Conservation (phyloP, 2,797 vertebrate species). For the Emydoidea blandingii region DNA sequence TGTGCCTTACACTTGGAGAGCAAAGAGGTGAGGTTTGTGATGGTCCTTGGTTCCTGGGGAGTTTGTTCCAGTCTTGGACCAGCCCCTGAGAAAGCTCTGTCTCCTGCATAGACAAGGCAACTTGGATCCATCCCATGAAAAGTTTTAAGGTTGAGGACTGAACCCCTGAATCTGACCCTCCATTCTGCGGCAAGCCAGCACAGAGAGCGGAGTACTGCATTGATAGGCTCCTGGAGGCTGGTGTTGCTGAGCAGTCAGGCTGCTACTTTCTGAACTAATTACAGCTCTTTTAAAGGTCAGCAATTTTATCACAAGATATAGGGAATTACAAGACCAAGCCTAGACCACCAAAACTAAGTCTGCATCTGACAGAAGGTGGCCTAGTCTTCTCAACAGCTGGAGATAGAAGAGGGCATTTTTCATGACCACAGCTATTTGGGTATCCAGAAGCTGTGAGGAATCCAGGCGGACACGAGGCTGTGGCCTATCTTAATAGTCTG, state of each 20-base stretch:
- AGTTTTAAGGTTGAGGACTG: background rate
- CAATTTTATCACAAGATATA: background rate
- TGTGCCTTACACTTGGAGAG: background rate
- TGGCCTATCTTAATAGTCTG: background rate
- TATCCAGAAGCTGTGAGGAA: slow-evolving; percentile 11
- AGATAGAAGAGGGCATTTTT: background rate
- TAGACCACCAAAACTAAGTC: background rate
- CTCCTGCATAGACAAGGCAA: background rate
- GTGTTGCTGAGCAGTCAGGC: background rate
- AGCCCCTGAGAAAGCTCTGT: background rate
- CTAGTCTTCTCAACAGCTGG: background rate
- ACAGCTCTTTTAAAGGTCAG: background rate
- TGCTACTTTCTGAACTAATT: background rate
- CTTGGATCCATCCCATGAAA: background rate
- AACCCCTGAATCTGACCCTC: background rate
- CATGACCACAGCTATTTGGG: background rate
- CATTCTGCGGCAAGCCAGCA: background rate
- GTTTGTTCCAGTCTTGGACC: background rate
- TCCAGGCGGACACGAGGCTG: slow-evolving; percentile 1
- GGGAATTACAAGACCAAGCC: background rate
- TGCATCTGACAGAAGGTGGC: background rate
- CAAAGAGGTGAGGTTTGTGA: background rate
- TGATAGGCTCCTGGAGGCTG: background rate
- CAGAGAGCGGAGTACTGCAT: background rate
- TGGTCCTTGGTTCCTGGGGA: background rate